phyloP scores from a whole-genome alignment of 2,888 invertebrate genomes.

The Chrysodeixis includens region DNA sequence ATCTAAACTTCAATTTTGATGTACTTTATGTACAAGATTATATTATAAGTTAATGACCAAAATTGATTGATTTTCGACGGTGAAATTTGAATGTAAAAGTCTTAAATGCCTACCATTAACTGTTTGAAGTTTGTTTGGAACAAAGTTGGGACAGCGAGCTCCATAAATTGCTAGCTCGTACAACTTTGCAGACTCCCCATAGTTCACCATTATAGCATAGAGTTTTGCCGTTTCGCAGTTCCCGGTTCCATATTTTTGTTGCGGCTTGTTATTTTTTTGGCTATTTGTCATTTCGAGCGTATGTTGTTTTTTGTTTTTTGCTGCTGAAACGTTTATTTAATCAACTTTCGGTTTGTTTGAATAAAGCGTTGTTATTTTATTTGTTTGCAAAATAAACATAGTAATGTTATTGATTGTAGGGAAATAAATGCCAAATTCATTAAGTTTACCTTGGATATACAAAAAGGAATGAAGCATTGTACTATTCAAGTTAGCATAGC shows the following conservation, averaged over 20 bases:
- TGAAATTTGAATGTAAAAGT: slow-evolving; percentile 39
- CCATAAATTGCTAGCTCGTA: slow-evolving; percentile 65
- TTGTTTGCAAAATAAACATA: neutral
- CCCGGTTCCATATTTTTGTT: slow-evolving; percentile 31
- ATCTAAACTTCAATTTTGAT: neutral
- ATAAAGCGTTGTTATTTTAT: neutral
- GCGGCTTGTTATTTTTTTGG: slow-evolving; percentile 27
- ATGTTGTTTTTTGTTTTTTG: neutral
- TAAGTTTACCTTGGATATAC: too few species aligned
- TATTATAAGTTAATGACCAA: neutral
- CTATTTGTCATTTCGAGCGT: slow-evolving; percentile 11
- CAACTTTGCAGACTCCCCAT: slow-evolving; percentile 74
- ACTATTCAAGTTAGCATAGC: too few species aligned
- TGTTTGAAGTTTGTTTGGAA: slow-evolving; percentile 54
- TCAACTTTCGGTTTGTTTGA: neutral
- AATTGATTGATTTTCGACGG: slow-evolving; percentile 11
- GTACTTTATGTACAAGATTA: neutral
- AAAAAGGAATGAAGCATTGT: too few species aligned
- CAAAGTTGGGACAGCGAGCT: slow-evolving; percentile 67
- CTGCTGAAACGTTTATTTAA: too few species aligned
- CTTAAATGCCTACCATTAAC: slow-evolving; percentile 35
- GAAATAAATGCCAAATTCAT: too few species aligned
- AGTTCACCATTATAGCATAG: slow-evolving; percentile 60
- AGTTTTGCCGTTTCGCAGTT: slow-evolving; percentile 51
- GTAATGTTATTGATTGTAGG: too few species aligned